A percentile compares a stretch with the other conserved stretches of the same genome.
Evolutionary conservation across 2,797 vertebrate species (phyloP).

Genomic region (Bryconaethiops microstoma): DNA sequence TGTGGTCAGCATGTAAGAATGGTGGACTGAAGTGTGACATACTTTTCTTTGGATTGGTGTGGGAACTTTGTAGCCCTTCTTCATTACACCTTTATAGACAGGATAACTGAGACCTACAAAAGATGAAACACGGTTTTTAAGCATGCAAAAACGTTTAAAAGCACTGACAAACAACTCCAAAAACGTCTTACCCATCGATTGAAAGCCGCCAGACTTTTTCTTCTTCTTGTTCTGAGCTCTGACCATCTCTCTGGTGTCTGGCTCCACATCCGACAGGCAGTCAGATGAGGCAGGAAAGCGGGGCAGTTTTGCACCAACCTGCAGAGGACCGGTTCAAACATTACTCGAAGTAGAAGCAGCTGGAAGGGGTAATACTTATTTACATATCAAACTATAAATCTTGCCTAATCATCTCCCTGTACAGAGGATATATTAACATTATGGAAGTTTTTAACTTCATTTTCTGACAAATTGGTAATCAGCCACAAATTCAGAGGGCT

Average conservation of each 20-base stretch:
- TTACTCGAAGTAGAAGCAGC: neutral
- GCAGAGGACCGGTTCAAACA: constrained; percentile 23
- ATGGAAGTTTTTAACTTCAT: neutral
- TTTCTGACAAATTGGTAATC: too few species aligned
- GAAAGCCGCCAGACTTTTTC: constrained; percentile 97
- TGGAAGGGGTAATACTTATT: too few species aligned
- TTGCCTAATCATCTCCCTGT: too few species aligned
- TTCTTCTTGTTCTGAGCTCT: constrained; percentile 97
- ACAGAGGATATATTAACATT: too few species aligned
- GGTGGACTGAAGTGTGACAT: neutral
- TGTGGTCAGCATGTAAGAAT: neutral
- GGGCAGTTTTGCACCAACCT: constrained; percentile 67
- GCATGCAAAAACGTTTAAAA: neutral
- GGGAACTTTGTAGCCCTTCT: constrained; percentile 97
- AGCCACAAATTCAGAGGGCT: too few species aligned
- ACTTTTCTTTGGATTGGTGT: constrained; percentile 98
- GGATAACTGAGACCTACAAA: constrained; percentile 89
- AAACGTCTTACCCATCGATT: constrained; percentile 89
- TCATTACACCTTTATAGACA: constrained; percentile 93
- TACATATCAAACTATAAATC: too few species aligned
- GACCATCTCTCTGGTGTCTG: constrained; percentile 87
- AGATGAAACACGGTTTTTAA: neutral
- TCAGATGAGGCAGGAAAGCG: constrained; percentile 80
- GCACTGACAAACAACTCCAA: too few species aligned
- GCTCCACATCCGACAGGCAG: constrained; percentile 85